Evolutionary conservation across 2,888 invertebrate species (phyloP).

Genomic region (Nemapogon koenigi): DNA sequence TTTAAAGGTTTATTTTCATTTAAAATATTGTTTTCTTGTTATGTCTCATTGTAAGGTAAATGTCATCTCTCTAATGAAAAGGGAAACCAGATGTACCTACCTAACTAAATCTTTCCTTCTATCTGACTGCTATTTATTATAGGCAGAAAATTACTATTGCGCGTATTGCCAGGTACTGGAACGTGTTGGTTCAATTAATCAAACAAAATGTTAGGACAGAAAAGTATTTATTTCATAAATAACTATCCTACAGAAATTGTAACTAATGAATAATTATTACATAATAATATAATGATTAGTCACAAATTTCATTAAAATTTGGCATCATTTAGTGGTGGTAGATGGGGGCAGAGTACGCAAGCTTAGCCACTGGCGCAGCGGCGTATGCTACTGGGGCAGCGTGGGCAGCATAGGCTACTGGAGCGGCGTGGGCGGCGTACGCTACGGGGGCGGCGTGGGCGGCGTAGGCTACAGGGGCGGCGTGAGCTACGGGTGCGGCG

Average conservation of each 20-base stretch:
- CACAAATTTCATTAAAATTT: conserved; percentile 25
- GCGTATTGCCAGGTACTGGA: too few species aligned
- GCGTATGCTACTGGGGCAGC: conserved; percentile 17
- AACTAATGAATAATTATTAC: too few species aligned
- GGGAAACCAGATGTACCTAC: too few species aligned
- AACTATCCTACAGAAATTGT: conserved; percentile 25
- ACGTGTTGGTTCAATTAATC: too few species aligned
- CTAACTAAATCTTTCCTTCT: too few species aligned
- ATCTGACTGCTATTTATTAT: too few species aligned
- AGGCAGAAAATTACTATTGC: too few species aligned
- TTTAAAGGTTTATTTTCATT: too few species aligned
- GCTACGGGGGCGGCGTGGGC: conserved; percentile 18
- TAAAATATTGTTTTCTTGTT: too few species aligned
- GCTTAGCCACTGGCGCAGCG: too few species aligned
- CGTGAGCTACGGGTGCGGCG: conserved; percentile 12
- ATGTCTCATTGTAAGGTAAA: too few species aligned
- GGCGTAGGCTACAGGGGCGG: conserved; percentile 24
- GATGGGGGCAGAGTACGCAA: conserved; percentile 5
- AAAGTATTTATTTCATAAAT: conserved; percentile 28
- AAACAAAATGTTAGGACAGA: conserved; percentile 17
- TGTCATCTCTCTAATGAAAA: too few species aligned
- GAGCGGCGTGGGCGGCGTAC: conserved; percentile 16
- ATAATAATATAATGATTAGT: conserved; percentile 16
- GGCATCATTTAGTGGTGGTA: conserved; percentile 46
- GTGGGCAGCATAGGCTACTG: conserved; percentile 20